Evolutionary conservation across 2,888 invertebrate genomes (phyloP).

Genomic region (Sphaeridia pumilis): DNA sequence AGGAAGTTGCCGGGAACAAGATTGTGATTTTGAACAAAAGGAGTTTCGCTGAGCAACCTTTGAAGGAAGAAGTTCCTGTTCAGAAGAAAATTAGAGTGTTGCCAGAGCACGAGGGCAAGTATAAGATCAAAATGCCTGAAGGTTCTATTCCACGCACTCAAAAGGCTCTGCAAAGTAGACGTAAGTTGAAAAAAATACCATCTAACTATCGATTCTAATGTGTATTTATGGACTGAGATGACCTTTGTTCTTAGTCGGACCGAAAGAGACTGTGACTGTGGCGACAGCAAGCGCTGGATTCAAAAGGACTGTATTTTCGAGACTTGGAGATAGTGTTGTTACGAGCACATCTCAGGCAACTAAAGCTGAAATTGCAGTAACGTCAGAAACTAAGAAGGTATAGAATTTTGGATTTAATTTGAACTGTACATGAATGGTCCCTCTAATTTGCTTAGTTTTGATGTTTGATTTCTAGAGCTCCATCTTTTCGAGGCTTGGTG

Average conservation of each 20-base stretch:
- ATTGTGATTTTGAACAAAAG: conserved; percentile 23
- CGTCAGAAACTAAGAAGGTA: background rate
- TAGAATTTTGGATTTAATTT: no score
- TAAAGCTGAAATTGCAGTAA: background rate
- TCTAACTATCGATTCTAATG: background rate
- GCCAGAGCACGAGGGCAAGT: conserved; percentile 48
- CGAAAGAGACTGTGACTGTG: background rate
- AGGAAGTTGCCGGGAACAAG: conserved; percentile 16
- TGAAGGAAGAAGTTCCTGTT: conserved; percentile 38
- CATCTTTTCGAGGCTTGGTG: conserved; percentile 29
- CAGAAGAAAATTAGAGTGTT: conserved; percentile 40
- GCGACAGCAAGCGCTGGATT: background rate
- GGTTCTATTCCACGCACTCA: conserved; percentile 41
- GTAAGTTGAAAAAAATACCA: conserved; percentile 7
- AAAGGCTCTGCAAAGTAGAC: conserved; percentile 36
- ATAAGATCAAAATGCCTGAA: conserved; percentile 44
- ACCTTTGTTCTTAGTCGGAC: background rate
- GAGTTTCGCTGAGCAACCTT: conserved; percentile 32
- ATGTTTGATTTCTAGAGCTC: conserved; percentile 22
- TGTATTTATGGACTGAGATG: background rate
- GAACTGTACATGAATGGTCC: no score
- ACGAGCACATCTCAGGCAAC: no score
- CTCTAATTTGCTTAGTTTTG: no score
- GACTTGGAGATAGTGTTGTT: no score
- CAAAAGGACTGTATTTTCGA: no score